A percentile compares a stretch with the other conserved stretches of the same genome.
phyloP scores from a whole-genome alignment of 2,888 invertebrate genomes.

The Carabus problematicus region DNA sequence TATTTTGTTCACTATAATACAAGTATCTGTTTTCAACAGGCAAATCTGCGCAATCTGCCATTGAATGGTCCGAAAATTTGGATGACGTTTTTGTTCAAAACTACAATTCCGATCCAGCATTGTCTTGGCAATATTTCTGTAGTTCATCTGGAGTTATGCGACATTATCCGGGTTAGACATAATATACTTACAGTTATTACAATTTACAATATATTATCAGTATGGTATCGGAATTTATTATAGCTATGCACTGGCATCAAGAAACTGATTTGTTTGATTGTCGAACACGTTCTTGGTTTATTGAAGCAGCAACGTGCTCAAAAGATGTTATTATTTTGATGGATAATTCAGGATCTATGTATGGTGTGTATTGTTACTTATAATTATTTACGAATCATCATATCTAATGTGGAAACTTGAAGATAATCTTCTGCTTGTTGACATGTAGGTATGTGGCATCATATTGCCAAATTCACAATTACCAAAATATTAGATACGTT shows the following conservation, averaged over 20 bases:
- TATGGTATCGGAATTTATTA: constrained; percentile 29
- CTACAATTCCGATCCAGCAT: constrained; percentile 84
- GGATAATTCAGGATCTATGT: constrained; percentile 97
- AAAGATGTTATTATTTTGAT: constrained; percentile 96
- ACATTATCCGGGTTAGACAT: constrained; percentile 74
- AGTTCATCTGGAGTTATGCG: constrained; percentile 91
- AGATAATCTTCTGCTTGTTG: not conserved
- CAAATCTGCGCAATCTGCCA: constrained; percentile 71
- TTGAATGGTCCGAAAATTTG: constrained; percentile 88
- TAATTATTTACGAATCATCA: not conserved
- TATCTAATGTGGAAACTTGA: not conserved
- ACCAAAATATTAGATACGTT: constrained; percentile 90
- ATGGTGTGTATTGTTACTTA: constrained; percentile 63
- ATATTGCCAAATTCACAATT: constrained; percentile 85
- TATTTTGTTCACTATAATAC: constrained; percentile 10
- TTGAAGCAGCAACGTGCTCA: constrained; percentile 96
- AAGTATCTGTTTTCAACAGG: constrained; percentile 22
- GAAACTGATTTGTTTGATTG: constrained; percentile 87
- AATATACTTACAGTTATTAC: constrained; percentile 6
- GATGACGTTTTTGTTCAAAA: constrained; percentile 86
- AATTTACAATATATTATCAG: not conserved
- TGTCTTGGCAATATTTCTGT: constrained; percentile 98
- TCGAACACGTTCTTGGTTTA: constrained; percentile 92
- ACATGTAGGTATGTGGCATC: constrained; percentile 60
- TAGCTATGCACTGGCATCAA: constrained; percentile 74